Conservation (phyloP, 2,797 vertebrate genomes). For the Pogoniulus pusillus region DNA sequence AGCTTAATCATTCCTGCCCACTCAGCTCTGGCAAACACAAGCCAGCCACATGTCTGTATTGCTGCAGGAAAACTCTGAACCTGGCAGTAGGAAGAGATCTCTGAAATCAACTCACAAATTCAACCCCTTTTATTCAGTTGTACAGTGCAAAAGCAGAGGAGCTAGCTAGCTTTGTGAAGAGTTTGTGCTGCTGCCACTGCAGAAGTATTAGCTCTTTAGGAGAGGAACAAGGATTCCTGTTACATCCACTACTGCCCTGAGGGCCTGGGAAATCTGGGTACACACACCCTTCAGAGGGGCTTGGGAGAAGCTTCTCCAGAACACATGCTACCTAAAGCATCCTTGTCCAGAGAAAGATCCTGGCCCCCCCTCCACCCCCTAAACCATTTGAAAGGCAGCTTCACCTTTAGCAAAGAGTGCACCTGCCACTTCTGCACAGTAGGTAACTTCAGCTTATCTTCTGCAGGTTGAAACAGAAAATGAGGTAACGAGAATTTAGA, state of each 20-base stretch:
- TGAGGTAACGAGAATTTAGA: background rate
- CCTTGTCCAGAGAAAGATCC: background rate
- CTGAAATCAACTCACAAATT: background rate
- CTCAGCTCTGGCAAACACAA: background rate
- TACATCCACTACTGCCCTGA: background rate
- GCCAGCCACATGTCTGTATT: background rate
- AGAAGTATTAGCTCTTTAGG: background rate
- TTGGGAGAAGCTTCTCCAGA: background rate
- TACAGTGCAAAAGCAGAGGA: background rate
- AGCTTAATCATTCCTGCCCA: background rate
- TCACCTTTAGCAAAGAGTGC: background rate
- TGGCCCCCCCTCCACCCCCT: background rate
- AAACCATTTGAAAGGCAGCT: background rate
- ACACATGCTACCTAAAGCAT: fast-evolving
- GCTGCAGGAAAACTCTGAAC: background rate
- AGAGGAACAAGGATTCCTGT: background rate
- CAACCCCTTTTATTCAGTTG: fast-evolving
- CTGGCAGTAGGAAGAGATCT: background rate
- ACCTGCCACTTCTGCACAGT: background rate
- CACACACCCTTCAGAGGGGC: background rate
- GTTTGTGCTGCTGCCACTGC: background rate
- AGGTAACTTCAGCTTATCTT: background rate
- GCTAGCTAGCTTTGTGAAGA: background rate
- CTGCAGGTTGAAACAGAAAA: background rate
- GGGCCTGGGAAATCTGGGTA: background rate